These are phyloP conservation scores for Platysternon megacephalum DNA, from an alignment of 2,113 vertebrate species.

Conservation along the genomic window DNA sequence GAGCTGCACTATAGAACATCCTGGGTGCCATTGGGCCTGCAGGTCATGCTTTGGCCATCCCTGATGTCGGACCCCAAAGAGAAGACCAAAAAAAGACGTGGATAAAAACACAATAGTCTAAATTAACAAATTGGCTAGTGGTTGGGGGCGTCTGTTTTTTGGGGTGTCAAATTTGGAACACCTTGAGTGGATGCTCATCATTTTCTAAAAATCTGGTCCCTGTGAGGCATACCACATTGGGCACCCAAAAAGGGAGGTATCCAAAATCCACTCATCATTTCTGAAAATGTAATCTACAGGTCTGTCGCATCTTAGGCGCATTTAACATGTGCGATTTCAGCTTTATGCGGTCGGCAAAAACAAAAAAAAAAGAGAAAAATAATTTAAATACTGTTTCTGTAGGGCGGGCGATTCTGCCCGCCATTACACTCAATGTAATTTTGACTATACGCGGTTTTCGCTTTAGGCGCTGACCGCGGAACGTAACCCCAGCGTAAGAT, in stretches of 20 bases:
- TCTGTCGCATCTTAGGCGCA: too few species aligned
- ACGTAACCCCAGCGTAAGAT: too few species aligned
- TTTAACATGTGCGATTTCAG: too few species aligned
- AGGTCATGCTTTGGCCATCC: background rate
- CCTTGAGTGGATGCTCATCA: background rate
- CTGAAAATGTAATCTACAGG: slow-evolving; percentile 31
- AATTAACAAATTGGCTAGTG: background rate
- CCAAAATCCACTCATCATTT: background rate
- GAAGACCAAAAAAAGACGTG: background rate
- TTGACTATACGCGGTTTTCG: too few species aligned
- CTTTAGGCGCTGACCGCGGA: too few species aligned
- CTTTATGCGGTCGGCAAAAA: too few species aligned
- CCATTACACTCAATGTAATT: too few species aligned
- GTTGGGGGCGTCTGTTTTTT: background rate
- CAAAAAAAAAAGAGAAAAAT: too few species aligned
- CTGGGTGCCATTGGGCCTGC: background rate
- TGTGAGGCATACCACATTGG: background rate
- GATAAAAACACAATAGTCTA: background rate
- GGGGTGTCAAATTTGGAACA: background rate
- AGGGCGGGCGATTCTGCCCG: too few species aligned
- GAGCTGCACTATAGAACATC: background rate
- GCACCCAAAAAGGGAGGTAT: slow-evolving; percentile 21
- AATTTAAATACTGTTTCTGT: too few species aligned
- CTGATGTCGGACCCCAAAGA: background rate
- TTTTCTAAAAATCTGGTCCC: slow-evolving; percentile 2